Percentiles rank a stretch among this genome's conserved stretches.
These are phyloP conservation scores for Zoanthus sociatus DNA, from an alignment of 92 coral and sea anemone species.

Conservation along the genomic window DNA sequence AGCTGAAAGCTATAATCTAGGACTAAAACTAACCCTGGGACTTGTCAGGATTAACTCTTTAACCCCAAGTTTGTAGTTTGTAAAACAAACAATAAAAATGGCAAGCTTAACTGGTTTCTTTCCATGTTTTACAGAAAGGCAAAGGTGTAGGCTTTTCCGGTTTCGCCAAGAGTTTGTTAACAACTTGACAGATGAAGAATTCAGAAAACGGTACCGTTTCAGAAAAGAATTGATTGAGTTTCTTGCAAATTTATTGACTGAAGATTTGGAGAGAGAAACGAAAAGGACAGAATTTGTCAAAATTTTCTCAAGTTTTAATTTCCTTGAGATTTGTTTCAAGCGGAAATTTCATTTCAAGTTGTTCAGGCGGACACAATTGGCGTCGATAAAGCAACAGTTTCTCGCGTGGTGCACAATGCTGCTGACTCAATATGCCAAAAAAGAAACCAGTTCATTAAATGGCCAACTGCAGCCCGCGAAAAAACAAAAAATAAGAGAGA, in stretches of 20 bases:
- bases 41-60: too few species aligned
- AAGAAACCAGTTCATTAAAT: background rate
- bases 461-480: background rate
- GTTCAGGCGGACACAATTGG: slow-evolving; percentile 52
- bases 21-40: slow-evolving; percentile 24
- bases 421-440: slow-evolving; percentile 34
- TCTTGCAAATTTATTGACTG: background rate
- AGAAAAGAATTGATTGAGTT: background rate
- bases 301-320: slow-evolving; percentile 48
- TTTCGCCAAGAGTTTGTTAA: too few species aligned
- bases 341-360: slow-evolving; percentile 32
- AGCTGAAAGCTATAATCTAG: background rate
- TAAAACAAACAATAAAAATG: background rate
- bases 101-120: slow-evolving; percentile 22
- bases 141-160: background rate
- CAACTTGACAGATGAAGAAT: too few species aligned
- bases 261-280: slow-evolving; percentile 28
- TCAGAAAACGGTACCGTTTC: too few species aligned
- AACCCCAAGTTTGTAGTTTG: background rate
- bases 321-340: slow-evolving; percentile 42
- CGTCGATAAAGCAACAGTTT: slow-evolving; percentile 45
- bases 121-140: background rate
- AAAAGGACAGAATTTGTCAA: slow-evolving; percentile 13
- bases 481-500: slow-evolving; percentile 33
- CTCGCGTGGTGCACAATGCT: slow-evolving; percentile 38